Percentiles rank a stretch among this genome's conserved stretches.
phyloP scores from a whole-genome alignment of 1,140 invertebrate species.

The Dreissena polymorpha region DNA sequence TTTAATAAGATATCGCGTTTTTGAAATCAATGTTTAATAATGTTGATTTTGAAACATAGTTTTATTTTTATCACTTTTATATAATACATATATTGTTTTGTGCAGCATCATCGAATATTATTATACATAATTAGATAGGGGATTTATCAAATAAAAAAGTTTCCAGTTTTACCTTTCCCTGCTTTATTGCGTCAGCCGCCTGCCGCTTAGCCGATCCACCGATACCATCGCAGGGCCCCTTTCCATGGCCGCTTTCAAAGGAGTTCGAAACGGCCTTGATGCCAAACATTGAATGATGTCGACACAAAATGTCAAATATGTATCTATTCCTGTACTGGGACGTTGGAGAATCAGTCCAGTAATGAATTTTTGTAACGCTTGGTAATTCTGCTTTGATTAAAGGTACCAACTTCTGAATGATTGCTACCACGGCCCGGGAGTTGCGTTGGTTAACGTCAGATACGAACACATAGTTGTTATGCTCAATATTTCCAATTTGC shows the following conservation, averaged over 20 bases:
- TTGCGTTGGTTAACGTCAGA: conserved; percentile 47
- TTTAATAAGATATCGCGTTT: no score
- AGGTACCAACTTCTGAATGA: conserved; percentile 21
- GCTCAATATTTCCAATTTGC: not conserved
- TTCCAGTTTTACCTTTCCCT: not conserved
- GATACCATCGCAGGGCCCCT: not conserved
- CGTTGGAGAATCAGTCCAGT: conserved; percentile 25
- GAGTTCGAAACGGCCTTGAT: conserved; percentile 52
- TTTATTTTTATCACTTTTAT: no score
- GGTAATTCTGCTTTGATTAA: conserved; percentile 1
- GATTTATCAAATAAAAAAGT: no score
- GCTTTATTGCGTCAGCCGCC: not conserved
- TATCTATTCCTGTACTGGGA: conserved; percentile 53
- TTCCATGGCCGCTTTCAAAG: conserved; percentile 53
- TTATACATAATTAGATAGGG: no score
- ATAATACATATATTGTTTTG: no score
- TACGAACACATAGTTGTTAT: conserved; percentile 42
- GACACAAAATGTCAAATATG: conserved; percentile 19
- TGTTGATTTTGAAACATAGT: no score
- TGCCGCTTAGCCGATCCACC: not conserved
- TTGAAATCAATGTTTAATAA: no score
- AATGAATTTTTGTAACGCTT: conserved; percentile 1
- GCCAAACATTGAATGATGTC: conserved; percentile 39
- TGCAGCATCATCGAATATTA: no score
- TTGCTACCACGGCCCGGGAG: conserved; percentile 44